A percentile compares a stretch with the other conserved stretches of the same genome.
phyloP scores from a whole-genome alignment of 2,888 invertebrate genomes.

The Marasmarcha lunaedactyla region DNA sequence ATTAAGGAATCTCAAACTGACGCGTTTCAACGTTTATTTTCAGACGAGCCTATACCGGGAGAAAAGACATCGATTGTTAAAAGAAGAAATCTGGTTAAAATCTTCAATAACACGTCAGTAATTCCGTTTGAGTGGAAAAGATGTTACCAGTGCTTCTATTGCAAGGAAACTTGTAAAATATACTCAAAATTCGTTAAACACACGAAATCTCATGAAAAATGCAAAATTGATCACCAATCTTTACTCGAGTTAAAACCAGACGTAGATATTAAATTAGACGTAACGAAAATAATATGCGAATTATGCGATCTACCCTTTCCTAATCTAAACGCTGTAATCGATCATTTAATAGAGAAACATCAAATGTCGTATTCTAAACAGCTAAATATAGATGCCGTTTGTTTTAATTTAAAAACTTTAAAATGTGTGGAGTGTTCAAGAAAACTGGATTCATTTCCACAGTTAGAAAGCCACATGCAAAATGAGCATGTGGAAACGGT shows the following conservation, averaged over 20 bases:
- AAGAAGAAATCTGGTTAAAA: slow-evolving; percentile 24
- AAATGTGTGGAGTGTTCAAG: slow-evolving; percentile 12
- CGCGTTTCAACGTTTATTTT: slow-evolving; percentile 22
- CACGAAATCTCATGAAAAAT: slow-evolving; percentile 23
- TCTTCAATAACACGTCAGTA: slow-evolving; percentile 29
- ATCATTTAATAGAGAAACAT: slow-evolving; percentile 8
- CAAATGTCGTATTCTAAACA: slow-evolving; percentile 2
- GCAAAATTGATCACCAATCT: slow-evolving; percentile 20
- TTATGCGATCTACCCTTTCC: slow-evolving; percentile 17
- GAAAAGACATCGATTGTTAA: slow-evolving; percentile 18
- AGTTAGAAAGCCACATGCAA: slow-evolving; percentile 1
- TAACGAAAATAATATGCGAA: slow-evolving; percentile 24
- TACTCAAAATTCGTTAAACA: slow-evolving; percentile 23
- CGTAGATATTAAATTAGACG: slow-evolving; percentile 22
- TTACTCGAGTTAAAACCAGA: slow-evolving; percentile 7
- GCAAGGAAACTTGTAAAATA: slow-evolving; percentile 20
- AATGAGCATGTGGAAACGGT: slow-evolving; percentile 52
- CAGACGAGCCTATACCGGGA: slow-evolving; percentile 24
- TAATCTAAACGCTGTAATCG: slow-evolving; percentile 1
- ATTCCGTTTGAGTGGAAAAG: slow-evolving; percentile 31
- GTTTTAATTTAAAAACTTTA: slow-evolving; percentile 10
- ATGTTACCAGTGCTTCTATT: slow-evolving; percentile 27
- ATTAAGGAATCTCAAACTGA: background rate
- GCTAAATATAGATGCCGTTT: slow-evolving; percentile 1
- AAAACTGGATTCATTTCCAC: slow-evolving; percentile 4